Percentiles rank a stretch among this genome's conserved stretches.
phyloP scores from a whole-genome alignment of 1,140 invertebrate species.

The Protaetia brevitarsis region DNA sequence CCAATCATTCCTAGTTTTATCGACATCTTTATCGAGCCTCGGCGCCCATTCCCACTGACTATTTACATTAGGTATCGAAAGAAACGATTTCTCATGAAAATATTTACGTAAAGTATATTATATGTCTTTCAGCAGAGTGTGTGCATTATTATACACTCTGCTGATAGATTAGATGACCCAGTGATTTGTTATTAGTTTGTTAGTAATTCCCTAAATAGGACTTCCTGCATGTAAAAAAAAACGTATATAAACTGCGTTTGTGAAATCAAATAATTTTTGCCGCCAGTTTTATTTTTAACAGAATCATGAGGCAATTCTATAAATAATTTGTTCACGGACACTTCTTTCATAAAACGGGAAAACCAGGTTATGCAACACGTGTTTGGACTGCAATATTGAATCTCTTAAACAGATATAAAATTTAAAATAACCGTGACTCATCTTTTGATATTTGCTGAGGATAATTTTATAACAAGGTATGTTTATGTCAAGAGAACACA shows the following conservation, averaged over 20 bases:
- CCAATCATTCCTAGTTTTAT: constrained; percentile 3
- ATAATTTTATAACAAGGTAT: background rate
- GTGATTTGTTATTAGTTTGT: too few relatives aligned
- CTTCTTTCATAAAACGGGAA: background rate
- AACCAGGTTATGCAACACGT: background rate
- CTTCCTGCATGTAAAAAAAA: too few relatives aligned
- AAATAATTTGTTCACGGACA: background rate
- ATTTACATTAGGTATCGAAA: background rate
- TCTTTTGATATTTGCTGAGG: too few relatives aligned
- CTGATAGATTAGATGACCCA: background rate
- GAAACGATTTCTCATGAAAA: background rate
- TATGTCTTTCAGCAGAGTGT: too few relatives aligned
- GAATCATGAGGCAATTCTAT: background rate
- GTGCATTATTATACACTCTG: background rate
- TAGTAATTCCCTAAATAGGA: too few relatives aligned
- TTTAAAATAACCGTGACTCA: too few relatives aligned
- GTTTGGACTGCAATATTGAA: background rate
- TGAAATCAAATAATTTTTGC: background rate
- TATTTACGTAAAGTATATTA: background rate
- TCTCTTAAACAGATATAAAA: background rate
- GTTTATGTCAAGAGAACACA: too few relatives aligned
- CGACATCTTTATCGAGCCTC: background rate
- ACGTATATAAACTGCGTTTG: background rate
- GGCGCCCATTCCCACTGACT: background rate
- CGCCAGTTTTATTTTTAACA: too few relatives aligned